A percentile compares a stretch with the other conserved stretches of the same genome.
Conservation (phyloP, 1,140 invertebrate genomes). For the Stegodyphus mimosarum region DNA sequence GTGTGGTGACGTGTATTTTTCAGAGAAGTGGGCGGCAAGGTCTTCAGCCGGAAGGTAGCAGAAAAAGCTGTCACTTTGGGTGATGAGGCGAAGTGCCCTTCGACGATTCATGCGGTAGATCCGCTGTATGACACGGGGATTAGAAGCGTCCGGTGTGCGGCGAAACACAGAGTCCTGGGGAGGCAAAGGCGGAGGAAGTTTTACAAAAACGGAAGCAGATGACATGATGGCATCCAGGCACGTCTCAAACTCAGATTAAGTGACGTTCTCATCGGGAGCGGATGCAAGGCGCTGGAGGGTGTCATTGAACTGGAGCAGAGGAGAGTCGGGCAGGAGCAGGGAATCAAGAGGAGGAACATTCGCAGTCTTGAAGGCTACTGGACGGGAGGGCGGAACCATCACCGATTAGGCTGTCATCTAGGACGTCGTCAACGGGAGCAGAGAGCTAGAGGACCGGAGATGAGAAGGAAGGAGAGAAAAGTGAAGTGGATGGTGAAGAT, state of each 20-base stretch:
- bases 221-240: not conserved
- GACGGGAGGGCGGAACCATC: too few relatives aligned
- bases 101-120: not conserved
- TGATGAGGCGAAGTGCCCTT: not conserved
- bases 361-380: too few relatives aligned
- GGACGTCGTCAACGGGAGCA: too few relatives aligned
- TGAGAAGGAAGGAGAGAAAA: too few relatives aligned
- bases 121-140: not conserved
- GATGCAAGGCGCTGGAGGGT: not conserved
- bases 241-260: too few relatives aligned
- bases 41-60: not conserved
- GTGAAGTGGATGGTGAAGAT: too few relatives aligned
- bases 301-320: not conserved
- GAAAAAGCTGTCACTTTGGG: not conserved
- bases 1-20: not conserved
- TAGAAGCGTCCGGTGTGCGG: not conserved
- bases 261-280: not conserved
- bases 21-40: not conserved
- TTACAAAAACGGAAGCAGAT: not conserved
- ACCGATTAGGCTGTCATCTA: too few relatives aligned
- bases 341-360: not conserved
- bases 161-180: not conserved
- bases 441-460: too few relatives aligned
- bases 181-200: not conserved
- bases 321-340: not conserved